Conservation (phyloP, 1,140 invertebrate genomes). For the Metaphire vulgaris region DNA sequence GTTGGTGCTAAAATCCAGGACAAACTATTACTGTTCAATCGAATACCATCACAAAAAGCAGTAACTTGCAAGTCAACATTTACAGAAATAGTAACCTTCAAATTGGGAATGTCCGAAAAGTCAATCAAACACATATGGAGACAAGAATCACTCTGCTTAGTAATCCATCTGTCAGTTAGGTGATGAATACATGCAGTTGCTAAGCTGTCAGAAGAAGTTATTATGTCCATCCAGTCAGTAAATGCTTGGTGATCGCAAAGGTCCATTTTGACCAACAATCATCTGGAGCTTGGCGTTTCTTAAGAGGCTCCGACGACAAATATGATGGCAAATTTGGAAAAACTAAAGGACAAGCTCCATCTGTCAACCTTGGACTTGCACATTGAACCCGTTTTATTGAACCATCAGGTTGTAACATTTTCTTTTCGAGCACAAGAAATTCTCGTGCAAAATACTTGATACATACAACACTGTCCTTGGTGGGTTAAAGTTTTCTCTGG, state of each 20-base stretch:
- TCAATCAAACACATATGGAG: too few relatives aligned
- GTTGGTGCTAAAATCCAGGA: too few relatives aligned
- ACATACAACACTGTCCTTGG: neutral
- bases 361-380: neutral
- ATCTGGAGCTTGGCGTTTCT: neutral
- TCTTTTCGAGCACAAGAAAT: neutral
- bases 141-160: too few relatives aligned
- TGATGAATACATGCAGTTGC: too few relatives aligned
- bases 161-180: too few relatives aligned
- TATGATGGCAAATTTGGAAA: neutral
- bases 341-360: neutral
- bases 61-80: too few relatives aligned
- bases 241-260: neutral
- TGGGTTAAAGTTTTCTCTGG: neutral
- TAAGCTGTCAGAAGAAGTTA: neutral
- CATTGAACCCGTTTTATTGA: neutral
- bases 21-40: too few relatives aligned
- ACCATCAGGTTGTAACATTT: neutral
- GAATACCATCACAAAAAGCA: too few relatives aligned
- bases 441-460: neutral
- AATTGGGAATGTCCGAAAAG: too few relatives aligned
- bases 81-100: too few relatives aligned
- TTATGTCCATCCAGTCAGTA: neutral
- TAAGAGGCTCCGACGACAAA: neutral
- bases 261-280: neutral